These are phyloP conservation scores for Glaucopsyche alexis DNA, from an alignment of 2,888 invertebrate species.

Conservation along the genomic window DNA sequence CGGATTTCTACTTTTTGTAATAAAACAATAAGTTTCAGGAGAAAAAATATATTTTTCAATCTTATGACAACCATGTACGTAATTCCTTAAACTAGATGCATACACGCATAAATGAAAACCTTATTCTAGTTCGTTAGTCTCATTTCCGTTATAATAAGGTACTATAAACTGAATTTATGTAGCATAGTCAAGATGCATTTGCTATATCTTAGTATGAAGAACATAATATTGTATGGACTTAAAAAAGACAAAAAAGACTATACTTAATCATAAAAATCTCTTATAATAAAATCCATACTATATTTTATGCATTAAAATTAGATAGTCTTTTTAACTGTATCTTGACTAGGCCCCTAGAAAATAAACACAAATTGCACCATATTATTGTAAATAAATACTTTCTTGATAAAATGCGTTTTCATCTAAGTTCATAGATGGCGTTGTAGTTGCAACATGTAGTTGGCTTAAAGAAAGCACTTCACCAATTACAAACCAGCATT, in stretches of 20 bases:
- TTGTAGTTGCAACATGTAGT: too few species aligned
- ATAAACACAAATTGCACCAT: slow-evolving; percentile 7
- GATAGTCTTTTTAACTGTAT: not conserved
- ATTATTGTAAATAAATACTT: not conserved
- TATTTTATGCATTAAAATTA: not conserved
- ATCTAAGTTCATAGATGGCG: slow-evolving; percentile 4
- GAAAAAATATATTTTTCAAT: slow-evolving; percentile 58
- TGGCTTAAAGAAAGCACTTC: too few species aligned
- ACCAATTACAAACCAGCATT: too few species aligned
- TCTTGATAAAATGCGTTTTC: not conserved
- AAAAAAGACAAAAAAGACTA: too few species aligned
- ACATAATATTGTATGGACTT: not conserved
- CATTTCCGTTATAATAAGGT: slow-evolving; percentile 34
- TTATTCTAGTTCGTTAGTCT: slow-evolving; percentile 48
- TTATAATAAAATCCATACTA: not conserved
- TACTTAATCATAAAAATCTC: not conserved
- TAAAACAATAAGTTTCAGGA: slow-evolving; percentile 43
- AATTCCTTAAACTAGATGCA: slow-evolving; percentile 44
- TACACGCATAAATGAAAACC: slow-evolving; percentile 46
- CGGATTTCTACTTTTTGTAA: too few species aligned
- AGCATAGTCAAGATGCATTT: slow-evolving; percentile 21
- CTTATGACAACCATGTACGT: slow-evolving; percentile 51
- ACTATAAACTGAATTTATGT: slow-evolving; percentile 1
- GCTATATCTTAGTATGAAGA: not conserved
- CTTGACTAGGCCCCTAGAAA: slow-evolving; percentile 22